phyloP scores from a whole-genome alignment of 2,113 vertebrate species.

The Elaphurus davidianus region DNA sequence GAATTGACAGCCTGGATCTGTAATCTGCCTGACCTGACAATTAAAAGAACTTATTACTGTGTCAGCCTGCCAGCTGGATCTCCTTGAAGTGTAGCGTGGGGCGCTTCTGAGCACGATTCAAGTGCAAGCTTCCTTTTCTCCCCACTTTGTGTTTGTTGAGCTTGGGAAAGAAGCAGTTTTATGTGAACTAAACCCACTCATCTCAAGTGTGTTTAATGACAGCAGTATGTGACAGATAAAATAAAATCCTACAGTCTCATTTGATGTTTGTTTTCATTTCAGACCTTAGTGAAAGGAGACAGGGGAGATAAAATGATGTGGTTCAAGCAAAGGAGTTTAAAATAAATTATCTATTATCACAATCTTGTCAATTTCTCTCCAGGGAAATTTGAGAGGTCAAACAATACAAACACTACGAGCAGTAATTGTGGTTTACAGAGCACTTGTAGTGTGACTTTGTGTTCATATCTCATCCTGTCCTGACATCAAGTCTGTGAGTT shows the following conservation, averaged over 20 bases:
- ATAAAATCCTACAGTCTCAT: constrained; percentile 78
- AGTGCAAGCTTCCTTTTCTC: constrained; percentile 71
- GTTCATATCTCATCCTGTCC: neutral
- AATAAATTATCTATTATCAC: neutral
- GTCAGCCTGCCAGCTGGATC: constrained; percentile 84
- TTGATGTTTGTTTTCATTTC: constrained; percentile 82
- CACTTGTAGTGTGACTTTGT: neutral
- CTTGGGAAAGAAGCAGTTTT: constrained; percentile 78
- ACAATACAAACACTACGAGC: neutral
- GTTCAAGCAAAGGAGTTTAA: neutral
- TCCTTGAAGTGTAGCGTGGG: constrained; percentile 70
- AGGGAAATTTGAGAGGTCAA: neutral
- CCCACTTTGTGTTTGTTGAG: constrained; percentile 75
- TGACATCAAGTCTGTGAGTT: neutral
- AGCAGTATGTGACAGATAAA: constrained; percentile 82
- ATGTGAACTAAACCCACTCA: constrained; percentile 83
- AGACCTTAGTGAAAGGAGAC: constrained; percentile 66
- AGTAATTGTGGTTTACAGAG: neutral
- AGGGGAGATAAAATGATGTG: constrained; percentile 7
- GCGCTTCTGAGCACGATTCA: constrained; percentile 74
- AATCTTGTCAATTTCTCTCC: neutral
- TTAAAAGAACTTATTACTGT: constrained; percentile 80
- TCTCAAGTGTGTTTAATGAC: constrained; percentile 83
- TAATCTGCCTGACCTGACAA: constrained; percentile 83
- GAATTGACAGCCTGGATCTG: constrained; percentile 77